Evolutionary conservation across 2,797 vertebrate genomes (phyloP).

Genomic region (Percopsis omiscomaycus): DNA sequence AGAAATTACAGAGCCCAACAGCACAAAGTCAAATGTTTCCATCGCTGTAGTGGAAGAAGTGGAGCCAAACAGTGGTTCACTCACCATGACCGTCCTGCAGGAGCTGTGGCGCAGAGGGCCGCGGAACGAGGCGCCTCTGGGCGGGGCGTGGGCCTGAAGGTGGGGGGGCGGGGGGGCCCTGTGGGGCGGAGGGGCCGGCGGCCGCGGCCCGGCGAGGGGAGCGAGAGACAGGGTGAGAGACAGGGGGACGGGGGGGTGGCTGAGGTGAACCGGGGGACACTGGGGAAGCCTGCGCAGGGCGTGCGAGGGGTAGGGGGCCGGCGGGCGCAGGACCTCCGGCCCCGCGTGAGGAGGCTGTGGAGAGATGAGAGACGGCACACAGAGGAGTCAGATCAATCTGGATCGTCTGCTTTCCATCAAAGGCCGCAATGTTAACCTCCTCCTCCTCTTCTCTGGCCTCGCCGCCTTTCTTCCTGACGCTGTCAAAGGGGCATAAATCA

Average conservation of each 20-base stretch:
- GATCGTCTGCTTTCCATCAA: conserved; percentile 55
- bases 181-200: conserved; percentile 73
- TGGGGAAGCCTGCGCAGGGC: conserved; percentile 73
- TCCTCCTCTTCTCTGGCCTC: conserved; percentile 24
- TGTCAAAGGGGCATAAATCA: conserved; percentile 58
- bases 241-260: conserved; percentile 64
- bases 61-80: conserved; percentile 24
- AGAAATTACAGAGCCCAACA: conserved; percentile 38
- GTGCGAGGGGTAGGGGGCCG: conserved; percentile 66
- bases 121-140: conserved; percentile 74
- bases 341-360: conserved; percentile 69
- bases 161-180: conserved; percentile 55
- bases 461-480: conserved; percentile 16
- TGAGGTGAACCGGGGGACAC: conserved; percentile 81
- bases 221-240: conserved; percentile 66
- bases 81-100: conserved; percentile 83
- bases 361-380: conserved; percentile 48
- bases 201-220: conserved; percentile 50
- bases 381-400: conserved; percentile 18
- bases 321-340: conserved; percentile 54
- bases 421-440: conserved; percentile 47
- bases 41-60: conserved; percentile 2
- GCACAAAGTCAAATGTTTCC: conserved; percentile 47
- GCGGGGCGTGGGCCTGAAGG: conserved; percentile 45
- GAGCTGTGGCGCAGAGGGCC: conserved; percentile 72